These are phyloP conservation scores for Staurois parvus DNA, from an alignment of 2,797 vertebrate genomes.

Conservation along the genomic window DNA sequence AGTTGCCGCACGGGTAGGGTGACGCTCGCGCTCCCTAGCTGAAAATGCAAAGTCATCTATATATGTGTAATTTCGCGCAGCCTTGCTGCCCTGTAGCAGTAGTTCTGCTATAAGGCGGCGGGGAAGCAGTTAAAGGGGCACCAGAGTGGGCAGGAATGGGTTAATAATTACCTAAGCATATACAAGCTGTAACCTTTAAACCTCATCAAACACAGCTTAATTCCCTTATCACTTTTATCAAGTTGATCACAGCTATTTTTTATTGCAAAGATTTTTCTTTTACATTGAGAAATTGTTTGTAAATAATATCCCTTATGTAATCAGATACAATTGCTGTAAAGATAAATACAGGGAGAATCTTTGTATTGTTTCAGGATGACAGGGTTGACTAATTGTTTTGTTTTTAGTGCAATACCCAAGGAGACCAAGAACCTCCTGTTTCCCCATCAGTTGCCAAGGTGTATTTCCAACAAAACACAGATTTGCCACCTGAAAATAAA, in stretches of 20 bases:
- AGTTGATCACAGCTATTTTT: neutral
- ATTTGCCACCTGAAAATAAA: conserved; percentile 73
- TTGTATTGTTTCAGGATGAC: no score
- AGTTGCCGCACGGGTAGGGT: no score
- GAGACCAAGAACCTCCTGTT: conserved; percentile 71
- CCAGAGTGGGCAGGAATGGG: no score
- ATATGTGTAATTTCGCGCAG: no score
- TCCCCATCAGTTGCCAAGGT: conserved; percentile 77
- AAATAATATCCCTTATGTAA: neutral
- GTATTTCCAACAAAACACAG: conserved; percentile 73
- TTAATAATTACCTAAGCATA: no score
- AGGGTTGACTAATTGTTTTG: neutral
- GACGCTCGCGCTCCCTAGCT: no score
- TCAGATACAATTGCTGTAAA: neutral
- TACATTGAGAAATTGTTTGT: neutral
- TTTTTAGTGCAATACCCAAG: conserved; percentile 84
- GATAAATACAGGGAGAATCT: no score
- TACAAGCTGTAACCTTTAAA: neutral
- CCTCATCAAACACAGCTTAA: neutral
- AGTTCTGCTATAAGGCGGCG: no score
- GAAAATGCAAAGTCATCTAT: no score
- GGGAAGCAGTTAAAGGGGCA: no score
- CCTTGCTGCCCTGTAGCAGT: no score
- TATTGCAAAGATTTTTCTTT: neutral
- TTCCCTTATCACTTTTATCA: neutral